phyloP scores from a whole-genome alignment of 1,140 invertebrate species.

The Amphibalanus amphitrite region DNA sequence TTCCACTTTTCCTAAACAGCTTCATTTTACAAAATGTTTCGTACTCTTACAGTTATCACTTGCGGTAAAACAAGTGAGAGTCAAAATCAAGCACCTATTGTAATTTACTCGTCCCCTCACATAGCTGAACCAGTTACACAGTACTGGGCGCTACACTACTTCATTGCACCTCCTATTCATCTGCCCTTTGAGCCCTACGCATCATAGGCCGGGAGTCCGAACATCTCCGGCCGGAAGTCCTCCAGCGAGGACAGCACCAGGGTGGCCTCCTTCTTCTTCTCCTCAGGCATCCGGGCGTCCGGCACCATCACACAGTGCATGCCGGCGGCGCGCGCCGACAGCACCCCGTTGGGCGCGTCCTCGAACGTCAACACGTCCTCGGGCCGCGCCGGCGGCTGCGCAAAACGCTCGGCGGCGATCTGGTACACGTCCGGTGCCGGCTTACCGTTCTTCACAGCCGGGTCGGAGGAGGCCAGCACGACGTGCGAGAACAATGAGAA shows the following conservation, averaged over 20 bases:
- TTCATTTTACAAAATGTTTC: too few relatives aligned
- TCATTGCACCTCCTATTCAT: too few relatives aligned
- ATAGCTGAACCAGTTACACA: too few relatives aligned
- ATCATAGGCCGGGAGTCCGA: conserved; percentile 71
- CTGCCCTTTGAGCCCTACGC: too few relatives aligned
- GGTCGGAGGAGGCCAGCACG: conserved; percentile 67
- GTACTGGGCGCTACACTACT: too few relatives aligned
- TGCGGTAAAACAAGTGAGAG: too few relatives aligned
- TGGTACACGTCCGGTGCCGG: conserved; percentile 86
- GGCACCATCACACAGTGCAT: conserved; percentile 83
- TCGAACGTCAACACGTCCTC: conserved; percentile 57
- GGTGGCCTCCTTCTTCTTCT: conserved; percentile 43
- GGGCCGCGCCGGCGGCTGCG: conserved; percentile 37
- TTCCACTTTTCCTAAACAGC: too few relatives aligned
- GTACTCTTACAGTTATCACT: too few relatives aligned
- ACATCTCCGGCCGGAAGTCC: conserved; percentile 66
- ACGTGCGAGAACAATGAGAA: conserved; percentile 59
- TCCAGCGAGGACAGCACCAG: conserved; percentile 51
- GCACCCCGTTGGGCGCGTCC: conserved; percentile 75
- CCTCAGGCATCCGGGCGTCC: conserved; percentile 43
- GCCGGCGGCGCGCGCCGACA: conserved; percentile 54
- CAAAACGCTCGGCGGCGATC: conserved; percentile 62
- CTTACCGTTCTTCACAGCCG: conserved; percentile 76
- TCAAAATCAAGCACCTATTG: too few relatives aligned
- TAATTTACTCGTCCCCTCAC: too few relatives aligned